These are phyloP conservation scores for Ceyx erithaca DNA, from an alignment of 2,797 vertebrate genomes.

Conservation along the genomic window DNA sequence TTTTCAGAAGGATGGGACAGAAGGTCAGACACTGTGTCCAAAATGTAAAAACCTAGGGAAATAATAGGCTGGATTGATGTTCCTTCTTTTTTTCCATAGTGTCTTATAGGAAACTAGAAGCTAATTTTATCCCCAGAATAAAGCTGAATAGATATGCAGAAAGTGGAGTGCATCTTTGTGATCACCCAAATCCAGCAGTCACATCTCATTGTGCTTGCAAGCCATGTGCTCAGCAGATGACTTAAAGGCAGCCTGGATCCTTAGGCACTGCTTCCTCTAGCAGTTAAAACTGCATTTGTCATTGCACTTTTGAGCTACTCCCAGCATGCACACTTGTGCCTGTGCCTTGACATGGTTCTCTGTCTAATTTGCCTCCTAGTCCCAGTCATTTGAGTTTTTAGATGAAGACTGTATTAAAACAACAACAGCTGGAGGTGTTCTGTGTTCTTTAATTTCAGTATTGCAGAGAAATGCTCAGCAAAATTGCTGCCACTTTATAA, in stretches of 20 bases:
- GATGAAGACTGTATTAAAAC: not conserved
- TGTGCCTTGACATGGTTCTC: not conserved
- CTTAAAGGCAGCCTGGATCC: not conserved
- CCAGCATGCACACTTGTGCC: not conserved
- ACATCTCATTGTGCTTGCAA: not conserved
- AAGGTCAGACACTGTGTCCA: not conserved
- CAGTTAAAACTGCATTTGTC: not conserved
- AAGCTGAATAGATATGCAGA: not conserved
- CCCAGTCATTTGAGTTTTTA: not conserved
- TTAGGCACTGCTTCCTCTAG: not conserved
- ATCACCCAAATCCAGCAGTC: not conserved
- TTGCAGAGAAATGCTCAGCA: not conserved
- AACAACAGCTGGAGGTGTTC: not conserved
- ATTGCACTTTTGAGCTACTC: not conserved
- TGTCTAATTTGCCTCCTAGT: not conserved
- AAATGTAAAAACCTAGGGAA: not conserved
- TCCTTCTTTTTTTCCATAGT: not conserved
- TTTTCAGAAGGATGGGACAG: not conserved
- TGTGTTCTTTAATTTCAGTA: not conserved
- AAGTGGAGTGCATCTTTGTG: not conserved
- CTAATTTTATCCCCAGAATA: not conserved
- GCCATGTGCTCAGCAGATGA: not conserved
- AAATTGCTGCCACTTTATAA: not conserved
- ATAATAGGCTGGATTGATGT: not conserved
- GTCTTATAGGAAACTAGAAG: not conserved